Base-by-base conservation (phyloP, 1,140 invertebrate genomes). In the Leptinotarsa defecta region DNA sequence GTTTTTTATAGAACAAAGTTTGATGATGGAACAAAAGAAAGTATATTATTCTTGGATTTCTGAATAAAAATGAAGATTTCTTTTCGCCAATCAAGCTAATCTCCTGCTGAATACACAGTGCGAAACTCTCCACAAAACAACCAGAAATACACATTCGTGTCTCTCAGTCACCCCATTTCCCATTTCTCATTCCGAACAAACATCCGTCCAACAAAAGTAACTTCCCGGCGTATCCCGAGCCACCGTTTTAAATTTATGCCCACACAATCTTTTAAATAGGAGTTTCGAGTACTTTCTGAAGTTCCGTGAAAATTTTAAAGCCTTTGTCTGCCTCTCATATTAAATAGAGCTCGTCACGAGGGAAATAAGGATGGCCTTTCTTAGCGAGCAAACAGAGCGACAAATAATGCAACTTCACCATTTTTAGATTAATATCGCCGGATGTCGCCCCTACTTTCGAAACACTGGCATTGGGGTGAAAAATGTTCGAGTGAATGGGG, bases 251-350 rank as follows among this genome's bases (percentile, higher is more conserved):
- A 57, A 57, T 57, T 57, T 57, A 57, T 57, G 52, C 52, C 17
- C 52, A 57, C n/a, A 57, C 52, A 57, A 57, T 57, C 52, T 57
- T 57, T 57, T 57, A 57, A 57, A 57, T 57, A 17, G 52, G 52
- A 57, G 52, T 57, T 57, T 57, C 52, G 52, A 57, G 52, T 19
- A 57, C 52, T 57, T 57, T 57, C 52, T 57, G 52, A 19, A 57
- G n/a, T 19, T 57, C 6, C 52, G 3, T 57, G 52, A 57, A 57
- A 57, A 57, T 57, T 57, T 57, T 19, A 57, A 15, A 57, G 52
- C 15, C 52, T 17, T 57, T 57, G 15, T 57, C 52, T 57, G 52
- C 52, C 52, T 57, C 52, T 57, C 52, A 57, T 57, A 57, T 57
- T 57, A 57, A 57, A 57, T 57, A 57, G 52, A 19, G n/a, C 52